Percentiles rank a stretch among this genome's conserved stretches.
These are phyloP conservation scores for Ophiodon elongatus DNA, from an alignment of 2,113 vertebrate genomes.

Conservation along the genomic window DNA sequence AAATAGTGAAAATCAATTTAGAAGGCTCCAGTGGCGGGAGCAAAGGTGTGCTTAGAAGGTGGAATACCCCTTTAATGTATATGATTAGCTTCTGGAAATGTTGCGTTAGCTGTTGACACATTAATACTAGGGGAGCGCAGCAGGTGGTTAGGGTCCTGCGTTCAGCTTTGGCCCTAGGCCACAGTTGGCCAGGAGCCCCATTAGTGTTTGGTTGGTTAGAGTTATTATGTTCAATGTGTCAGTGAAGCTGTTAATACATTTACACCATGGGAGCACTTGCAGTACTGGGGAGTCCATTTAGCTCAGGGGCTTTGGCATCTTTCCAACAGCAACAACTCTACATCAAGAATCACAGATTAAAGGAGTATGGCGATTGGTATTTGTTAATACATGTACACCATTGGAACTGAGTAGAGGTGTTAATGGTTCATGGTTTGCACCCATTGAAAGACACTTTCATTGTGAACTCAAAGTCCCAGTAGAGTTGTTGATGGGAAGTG, in stretches of 20 bases:
- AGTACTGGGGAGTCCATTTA: conserved; percentile 67
- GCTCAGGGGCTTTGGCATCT: conserved; percentile 65
- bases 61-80: conserved; percentile 19
- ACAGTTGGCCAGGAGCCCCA: conserved; percentile 43
- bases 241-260: conserved; percentile 69
- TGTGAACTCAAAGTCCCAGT: conserved; percentile 38
- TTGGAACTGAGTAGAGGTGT: conserved; percentile 44
- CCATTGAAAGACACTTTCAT: conserved; percentile 51
- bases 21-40: background rate
- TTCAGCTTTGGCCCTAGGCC: conserved; percentile 38
- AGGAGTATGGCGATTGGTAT: conserved; percentile 50
- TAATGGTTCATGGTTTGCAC: conserved; percentile 65
- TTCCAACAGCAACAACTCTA: conserved; percentile 63
- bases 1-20: conserved; percentile 22
- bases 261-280: conserved; percentile 59
- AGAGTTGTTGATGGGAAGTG: conserved; percentile 31
- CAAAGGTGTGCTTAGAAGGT: conserved; percentile 25
- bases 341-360: conserved; percentile 59
- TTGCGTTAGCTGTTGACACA: conserved; percentile 37
- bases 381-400: conserved; percentile 59
- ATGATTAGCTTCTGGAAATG: conserved; percentile 39
- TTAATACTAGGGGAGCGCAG: conserved; percentile 40
- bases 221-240: conserved; percentile 65
- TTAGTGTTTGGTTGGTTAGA: conserved; percentile 63
- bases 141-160: conserved; percentile 31